Percentiles rank a stretch among this genome's conserved stretches.
phyloP scores from a whole-genome alignment of 2,797 vertebrate species.

The Eupleurogrammus muticus region DNA sequence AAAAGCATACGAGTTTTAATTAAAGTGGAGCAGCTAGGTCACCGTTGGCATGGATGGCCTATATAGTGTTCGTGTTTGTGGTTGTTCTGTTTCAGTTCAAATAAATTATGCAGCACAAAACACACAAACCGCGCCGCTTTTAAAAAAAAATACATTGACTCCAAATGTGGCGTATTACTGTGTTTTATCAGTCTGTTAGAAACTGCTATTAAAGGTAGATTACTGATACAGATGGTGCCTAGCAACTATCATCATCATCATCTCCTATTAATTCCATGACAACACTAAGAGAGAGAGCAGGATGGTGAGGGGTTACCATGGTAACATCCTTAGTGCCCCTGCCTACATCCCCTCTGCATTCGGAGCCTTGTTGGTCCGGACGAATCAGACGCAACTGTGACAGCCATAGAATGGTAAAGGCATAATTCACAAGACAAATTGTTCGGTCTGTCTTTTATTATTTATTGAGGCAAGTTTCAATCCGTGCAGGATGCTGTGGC shows the following conservation, averaged over 20 bases:
- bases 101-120: slow-evolving; percentile 4
- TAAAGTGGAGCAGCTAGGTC: slow-evolving; percentile 43
- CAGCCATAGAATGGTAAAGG: slow-evolving; percentile 56
- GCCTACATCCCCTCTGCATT: slow-evolving; percentile 62
- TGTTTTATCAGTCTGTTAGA: slow-evolving; percentile 40
- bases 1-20: slow-evolving; percentile 24
- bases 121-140: background rate
- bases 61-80: slow-evolving; percentile 48
- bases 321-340: slow-evolving; percentile 78
- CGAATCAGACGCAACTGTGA: slow-evolving; percentile 65
- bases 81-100: slow-evolving; percentile 24
- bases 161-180: slow-evolving; percentile 32
- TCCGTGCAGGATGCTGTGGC: slow-evolving; percentile 37
- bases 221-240: slow-evolving; percentile 71
- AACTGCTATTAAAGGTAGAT: slow-evolving; percentile 64
- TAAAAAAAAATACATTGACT: slow-evolving; percentile 10
- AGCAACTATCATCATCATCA: slow-evolving; percentile 80
- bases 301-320: slow-evolving; percentile 84
- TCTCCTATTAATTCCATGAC: slow-evolving; percentile 78
- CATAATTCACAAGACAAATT: slow-evolving; percentile 54
- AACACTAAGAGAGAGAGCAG: slow-evolving; percentile 67
- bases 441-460: slow-evolving; percentile 47
- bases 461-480: slow-evolving; percentile 42
- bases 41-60: slow-evolving; percentile 60
- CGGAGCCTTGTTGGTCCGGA: slow-evolving; percentile 62